Evolutionary conservation across 2,113 vertebrate genomes (phyloP).

Genomic region (Python bivittatus): DNA sequence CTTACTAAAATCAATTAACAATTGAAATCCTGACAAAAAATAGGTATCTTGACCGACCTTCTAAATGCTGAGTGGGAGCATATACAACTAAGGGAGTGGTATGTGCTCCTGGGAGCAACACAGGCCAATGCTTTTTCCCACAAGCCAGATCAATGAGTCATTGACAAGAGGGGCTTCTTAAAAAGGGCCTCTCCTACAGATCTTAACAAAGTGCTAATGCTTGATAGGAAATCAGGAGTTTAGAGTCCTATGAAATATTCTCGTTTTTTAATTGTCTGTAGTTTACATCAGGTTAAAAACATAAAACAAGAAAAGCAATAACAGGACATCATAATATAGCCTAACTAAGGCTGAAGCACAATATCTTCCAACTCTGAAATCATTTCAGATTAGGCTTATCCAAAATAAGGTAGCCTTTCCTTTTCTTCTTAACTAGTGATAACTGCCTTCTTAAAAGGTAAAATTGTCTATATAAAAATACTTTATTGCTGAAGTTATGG

Average conservation of each 20-base stretch:
- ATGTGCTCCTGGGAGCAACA: neutral
- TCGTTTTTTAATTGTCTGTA: neutral
- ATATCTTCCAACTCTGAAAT: neutral
- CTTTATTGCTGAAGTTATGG: too few relatives aligned
- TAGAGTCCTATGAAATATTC: neutral
- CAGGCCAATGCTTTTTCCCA: neutral
- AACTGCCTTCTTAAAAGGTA: neutral
- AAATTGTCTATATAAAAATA: neutral
- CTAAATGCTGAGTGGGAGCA: neutral
- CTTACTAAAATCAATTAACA: neutral
- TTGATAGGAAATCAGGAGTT: neutral
- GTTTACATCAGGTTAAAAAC: neutral
- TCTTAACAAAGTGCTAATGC: neutral
- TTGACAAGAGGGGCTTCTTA: neutral
- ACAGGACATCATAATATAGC: neutral
- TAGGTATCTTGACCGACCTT: neutral
- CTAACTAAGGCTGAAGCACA: neutral
- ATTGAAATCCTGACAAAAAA: neutral
- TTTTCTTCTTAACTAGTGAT: neutral
- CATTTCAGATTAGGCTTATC: neutral
- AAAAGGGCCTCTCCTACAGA: neutral
- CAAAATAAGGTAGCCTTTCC: neutral
- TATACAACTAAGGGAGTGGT: neutral
- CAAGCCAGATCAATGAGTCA: neutral
- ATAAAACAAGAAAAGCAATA: neutral